These are phyloP conservation scores for Xenotilapia leptura DNA, from an alignment of 2,113 vertebrate species.

Conservation along the genomic window DNA sequence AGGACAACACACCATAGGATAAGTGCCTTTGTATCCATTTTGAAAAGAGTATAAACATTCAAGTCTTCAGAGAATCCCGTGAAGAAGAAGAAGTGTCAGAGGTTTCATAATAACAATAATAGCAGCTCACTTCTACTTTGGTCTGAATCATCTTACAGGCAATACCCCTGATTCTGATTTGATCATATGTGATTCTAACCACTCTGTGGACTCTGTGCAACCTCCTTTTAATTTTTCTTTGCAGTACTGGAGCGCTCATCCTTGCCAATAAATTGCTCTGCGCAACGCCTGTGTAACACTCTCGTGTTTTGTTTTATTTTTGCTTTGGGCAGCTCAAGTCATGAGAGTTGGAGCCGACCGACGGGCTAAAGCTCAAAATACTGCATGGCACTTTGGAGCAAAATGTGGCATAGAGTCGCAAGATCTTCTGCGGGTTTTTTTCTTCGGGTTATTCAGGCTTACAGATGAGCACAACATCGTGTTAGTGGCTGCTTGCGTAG, in stretches of 20 bases:
- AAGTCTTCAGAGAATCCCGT: background rate
- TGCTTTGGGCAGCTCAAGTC: constrained; percentile 32
- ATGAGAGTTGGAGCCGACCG: constrained; percentile 8
- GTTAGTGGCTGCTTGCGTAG: background rate
- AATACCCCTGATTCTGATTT: background rate
- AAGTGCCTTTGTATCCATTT: background rate
- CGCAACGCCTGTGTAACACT: background rate
- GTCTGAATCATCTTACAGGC: background rate
- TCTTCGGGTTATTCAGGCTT: constrained; percentile 15
- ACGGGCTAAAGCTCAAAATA: constrained; percentile 57
- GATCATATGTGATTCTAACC: background rate
- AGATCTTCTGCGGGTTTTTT: constrained; percentile 43
- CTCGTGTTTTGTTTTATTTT: background rate
- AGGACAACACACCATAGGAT: background rate
- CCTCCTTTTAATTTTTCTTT: background rate
- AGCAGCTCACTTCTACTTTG: background rate
- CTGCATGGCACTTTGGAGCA: constrained; percentile 41
- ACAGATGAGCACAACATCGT: background rate
- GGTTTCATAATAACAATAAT: background rate
- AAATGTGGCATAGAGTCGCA: constrained; percentile 55
- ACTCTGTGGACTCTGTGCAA: background rate
- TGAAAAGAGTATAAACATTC: background rate
- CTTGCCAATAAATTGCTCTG: constrained; percentile 14
- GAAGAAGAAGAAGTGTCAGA: background rate
- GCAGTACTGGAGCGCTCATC: background rate